Conservation (phyloP, 2,797 vertebrate species). For the Ptychadena robeensis region DNA sequence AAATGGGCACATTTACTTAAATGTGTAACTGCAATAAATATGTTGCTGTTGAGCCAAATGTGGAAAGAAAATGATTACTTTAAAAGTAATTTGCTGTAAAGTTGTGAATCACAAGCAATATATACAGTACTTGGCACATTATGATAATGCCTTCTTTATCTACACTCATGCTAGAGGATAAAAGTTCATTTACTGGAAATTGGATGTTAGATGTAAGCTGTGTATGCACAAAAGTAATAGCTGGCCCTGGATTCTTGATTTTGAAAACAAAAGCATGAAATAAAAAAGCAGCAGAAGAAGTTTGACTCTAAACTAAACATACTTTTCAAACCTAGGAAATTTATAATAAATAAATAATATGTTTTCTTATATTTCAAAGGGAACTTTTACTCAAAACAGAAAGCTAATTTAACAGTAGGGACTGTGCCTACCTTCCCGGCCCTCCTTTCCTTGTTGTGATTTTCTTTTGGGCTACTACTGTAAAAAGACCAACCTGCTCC, state of each 20-base stretch:
- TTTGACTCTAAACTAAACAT: background rate
- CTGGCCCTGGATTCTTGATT: slow-evolving; percentile 7
- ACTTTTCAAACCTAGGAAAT: background rate
- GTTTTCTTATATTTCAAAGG: too few relatives aligned
- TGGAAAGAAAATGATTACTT: slow-evolving; percentile 54
- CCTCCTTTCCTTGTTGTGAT: too few relatives aligned
- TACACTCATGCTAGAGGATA: slow-evolving; percentile 56
- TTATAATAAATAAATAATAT: too few relatives aligned
- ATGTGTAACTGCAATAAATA: slow-evolving; percentile 49
- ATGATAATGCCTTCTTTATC: slow-evolving; percentile 55
- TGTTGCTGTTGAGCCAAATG: slow-evolving; percentile 53
- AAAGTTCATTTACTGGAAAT: slow-evolving; percentile 61
- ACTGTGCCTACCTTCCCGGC: too few relatives aligned
- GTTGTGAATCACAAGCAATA: slow-evolving; percentile 59
- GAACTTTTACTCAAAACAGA: too few relatives aligned
- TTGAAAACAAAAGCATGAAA: slow-evolving; percentile 15
- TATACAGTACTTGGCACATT: slow-evolving; percentile 36
- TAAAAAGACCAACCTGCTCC: too few relatives aligned
- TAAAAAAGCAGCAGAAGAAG: background rate
- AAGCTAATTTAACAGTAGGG: too few relatives aligned
- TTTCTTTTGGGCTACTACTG: too few relatives aligned
- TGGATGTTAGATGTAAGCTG: slow-evolving; percentile 55
- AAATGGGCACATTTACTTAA: slow-evolving; percentile 54
- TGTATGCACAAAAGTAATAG: slow-evolving; percentile 47
- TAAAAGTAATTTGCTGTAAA: slow-evolving; percentile 60